These are phyloP conservation scores for Notolepis coatsorum DNA, from an alignment of 2,797 vertebrate species.

Conservation along the genomic window DNA sequence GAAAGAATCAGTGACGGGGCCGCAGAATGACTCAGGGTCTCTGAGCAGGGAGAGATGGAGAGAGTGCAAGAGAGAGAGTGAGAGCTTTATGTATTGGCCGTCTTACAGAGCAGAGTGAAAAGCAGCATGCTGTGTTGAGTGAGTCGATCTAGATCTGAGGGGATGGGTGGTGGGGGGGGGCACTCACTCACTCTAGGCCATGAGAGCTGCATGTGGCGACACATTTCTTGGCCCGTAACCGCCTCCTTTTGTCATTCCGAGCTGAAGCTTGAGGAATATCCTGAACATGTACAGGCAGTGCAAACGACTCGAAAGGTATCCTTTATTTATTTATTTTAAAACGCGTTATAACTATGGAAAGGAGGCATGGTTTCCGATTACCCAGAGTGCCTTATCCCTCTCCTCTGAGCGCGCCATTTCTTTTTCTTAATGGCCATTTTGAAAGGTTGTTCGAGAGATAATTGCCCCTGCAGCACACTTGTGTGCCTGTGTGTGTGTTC, in stretches of 20 bases:
- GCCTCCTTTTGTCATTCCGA: constrained; percentile 58
- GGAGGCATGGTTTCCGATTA: neutral
- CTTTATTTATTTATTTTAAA: neutral
- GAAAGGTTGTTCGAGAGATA: constrained; percentile 25
- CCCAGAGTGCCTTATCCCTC: neutral
- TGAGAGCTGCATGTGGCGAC: constrained; percentile 62
- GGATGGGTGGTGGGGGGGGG: neutral
- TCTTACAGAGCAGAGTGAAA: constrained; percentile 3
- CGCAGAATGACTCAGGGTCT: constrained; percentile 28
- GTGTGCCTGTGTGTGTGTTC: constrained; percentile 13
- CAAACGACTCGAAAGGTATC: constrained; percentile 17
- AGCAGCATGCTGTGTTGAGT: no score
- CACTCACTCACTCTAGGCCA: constrained; percentile 42
- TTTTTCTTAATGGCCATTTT: constrained; percentile 7
- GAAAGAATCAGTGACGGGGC: constrained; percentile 34
- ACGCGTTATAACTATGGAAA: neutral
- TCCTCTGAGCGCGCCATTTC: constrained; percentile 9
- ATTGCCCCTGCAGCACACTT: constrained; percentile 44
- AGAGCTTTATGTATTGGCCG: neutral
- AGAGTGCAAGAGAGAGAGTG: neutral
- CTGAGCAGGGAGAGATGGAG: constrained; percentile 24
- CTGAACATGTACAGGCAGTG: constrained; percentile 47
- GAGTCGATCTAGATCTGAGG: neutral
- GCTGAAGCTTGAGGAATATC: constrained; percentile 68
- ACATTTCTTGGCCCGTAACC: constrained; percentile 67